Base-by-base conservation (phyloP, 2,113 vertebrate genomes). In the Anser cygnoides region DNA sequence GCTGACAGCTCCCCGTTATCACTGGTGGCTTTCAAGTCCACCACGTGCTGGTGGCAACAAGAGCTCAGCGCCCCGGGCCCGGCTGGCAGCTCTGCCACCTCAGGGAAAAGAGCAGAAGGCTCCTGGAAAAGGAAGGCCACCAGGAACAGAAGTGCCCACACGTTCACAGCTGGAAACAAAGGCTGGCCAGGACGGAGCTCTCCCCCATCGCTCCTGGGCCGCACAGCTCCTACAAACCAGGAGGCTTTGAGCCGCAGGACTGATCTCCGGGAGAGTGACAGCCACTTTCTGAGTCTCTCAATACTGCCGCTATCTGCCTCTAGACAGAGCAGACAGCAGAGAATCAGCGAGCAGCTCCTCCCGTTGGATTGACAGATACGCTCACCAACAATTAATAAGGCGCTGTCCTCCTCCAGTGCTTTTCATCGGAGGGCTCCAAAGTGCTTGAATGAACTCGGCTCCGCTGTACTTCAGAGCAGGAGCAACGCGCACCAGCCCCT, bases 311-410 rank as follows among this genome's bases (percentile, higher is more conserved):
- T 85, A 49, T 21, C 58, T 68, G 76, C 76, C 68, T 21, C 26
- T 18, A 46, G 61, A 68, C 65, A 61, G 52, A 80, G 71, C 54
- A 88, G 26, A 58, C 43, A 20, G 61, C 28, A 92, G 83, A 63
- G 75, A 88, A 65, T 55, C 70, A 88, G 65, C 77, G 37, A 94
- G 82, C 84, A 58, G 28, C 67, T 93, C 65, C 57, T 84, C 68
- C 84, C 4, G 0, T 1, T 1, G 59, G 80, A 84, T 84, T 93
- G 86, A 94, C 61, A 93, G 83, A 82, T 88, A 92, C 54, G 92
- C 80, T 93, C 88, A 93, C 65, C 94, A 91, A 82, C 92, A 93
- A 93, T 92, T 96, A 96, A 87, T 95, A 95, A 95, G 49, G 49
- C 21, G 84, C 76, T 89, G 79, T 61, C 76, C 79, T 93, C 90